Percentiles rank a stretch among this genome's conserved stretches.
These are phyloP conservation scores for Pimephales promelas DNA, from an alignment of 2,113 vertebrate genomes.

Conservation along the genomic window DNA sequence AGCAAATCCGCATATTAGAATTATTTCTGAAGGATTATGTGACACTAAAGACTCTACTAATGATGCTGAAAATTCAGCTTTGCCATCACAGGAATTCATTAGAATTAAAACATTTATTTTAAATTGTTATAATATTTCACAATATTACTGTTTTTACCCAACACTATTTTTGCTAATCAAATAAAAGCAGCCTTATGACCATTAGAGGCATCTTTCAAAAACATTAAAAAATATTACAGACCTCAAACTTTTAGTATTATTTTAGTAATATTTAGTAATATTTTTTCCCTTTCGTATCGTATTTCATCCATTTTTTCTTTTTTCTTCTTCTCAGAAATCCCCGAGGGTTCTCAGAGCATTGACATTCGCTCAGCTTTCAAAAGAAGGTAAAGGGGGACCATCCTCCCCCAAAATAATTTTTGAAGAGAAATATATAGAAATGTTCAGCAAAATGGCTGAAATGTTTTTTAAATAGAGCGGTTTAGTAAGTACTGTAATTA, in stretches of 20 bases:
- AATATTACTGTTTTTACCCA: neutral
- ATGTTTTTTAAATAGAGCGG: neutral
- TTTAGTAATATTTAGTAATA: no score
- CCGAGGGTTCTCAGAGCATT: constrained; percentile 81
- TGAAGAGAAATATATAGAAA: neutral
- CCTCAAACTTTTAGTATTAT: neutral
- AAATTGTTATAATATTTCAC: neutral
- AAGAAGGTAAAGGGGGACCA: constrained; percentile 87
- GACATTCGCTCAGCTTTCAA: constrained; percentile 99
- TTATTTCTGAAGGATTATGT: neutral
- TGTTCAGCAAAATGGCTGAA: neutral
- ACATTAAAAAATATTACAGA: neutral
- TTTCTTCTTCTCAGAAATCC: constrained; percentile 79
- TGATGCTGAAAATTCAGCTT: neutral
- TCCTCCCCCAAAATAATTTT: neutral
- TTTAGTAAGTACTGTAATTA: no score
- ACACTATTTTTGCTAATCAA: neutral
- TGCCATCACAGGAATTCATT: neutral
- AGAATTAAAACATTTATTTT: neutral
- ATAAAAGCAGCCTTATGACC: neutral
- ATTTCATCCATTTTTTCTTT: neutral
- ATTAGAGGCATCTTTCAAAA: neutral
- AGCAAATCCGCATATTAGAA: neutral
- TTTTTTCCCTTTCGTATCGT: neutral
- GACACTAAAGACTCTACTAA: neutral